These are phyloP conservation scores for Varanus salvator DNA, from an alignment of 2,113 vertebrate genomes.

Conservation along the genomic window DNA sequence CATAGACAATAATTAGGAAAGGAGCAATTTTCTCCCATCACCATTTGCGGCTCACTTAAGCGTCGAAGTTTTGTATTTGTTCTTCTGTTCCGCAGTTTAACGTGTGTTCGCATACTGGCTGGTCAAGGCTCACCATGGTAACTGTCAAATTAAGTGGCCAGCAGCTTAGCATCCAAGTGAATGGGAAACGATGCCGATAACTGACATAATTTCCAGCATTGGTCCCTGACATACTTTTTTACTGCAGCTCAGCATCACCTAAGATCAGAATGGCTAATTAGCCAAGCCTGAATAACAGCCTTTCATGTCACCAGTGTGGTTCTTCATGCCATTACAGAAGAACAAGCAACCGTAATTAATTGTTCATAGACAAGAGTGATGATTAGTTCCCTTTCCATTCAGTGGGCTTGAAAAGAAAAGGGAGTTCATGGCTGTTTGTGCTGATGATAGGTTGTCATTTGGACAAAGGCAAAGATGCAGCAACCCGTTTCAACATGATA, in stretches of 20 bases:
- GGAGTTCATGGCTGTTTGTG: constrained; percentile 40
- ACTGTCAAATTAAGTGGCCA: constrained; percentile 62
- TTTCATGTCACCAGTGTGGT: background rate
- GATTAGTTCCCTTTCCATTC: constrained; percentile 42
- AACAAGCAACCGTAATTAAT: constrained; percentile 28
- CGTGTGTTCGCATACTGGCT: constrained; percentile 59
- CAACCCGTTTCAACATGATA: constrained; percentile 29
- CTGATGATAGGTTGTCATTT: constrained; percentile 38
- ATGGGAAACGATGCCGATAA: constrained; percentile 56
- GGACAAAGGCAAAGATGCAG: background rate
- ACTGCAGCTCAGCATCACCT: background rate
- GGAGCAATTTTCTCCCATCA: background rate
- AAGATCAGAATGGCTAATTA: constrained; percentile 29
- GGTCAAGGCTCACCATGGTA: constrained; percentile 64
- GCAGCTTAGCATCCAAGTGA: constrained; percentile 41
- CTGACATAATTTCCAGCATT: constrained; percentile 46
- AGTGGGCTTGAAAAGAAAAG: background rate
- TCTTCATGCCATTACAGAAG: constrained; percentile 18
- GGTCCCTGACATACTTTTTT: constrained; percentile 46
- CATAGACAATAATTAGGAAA: background rate
- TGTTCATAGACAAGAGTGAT: constrained; percentile 11
- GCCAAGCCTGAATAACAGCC: constrained; percentile 33
- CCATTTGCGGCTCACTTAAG: background rate
- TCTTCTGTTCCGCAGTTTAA: constrained; percentile 53
- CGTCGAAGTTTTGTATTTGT: constrained; percentile 34